These are phyloP conservation scores for Chauna torquata DNA, from an alignment of 2,113 vertebrate species.

Conservation along the genomic window DNA sequence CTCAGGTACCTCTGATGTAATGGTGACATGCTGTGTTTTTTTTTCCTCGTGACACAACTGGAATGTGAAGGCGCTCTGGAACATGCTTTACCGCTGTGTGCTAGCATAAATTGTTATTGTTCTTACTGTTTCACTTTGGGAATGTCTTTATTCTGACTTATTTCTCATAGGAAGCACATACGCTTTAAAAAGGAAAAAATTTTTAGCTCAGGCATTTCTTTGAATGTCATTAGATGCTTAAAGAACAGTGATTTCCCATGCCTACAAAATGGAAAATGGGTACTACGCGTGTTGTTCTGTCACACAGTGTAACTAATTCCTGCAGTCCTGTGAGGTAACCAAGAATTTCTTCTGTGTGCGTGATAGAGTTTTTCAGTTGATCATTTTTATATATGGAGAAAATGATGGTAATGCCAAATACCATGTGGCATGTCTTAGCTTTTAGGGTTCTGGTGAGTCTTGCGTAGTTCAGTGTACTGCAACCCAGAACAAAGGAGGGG, in stretches of 20 bases:
- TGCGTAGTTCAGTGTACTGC: background rate
- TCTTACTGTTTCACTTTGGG: background rate
- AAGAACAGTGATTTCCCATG: slow-evolving; percentile 12
- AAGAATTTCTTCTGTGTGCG: background rate
- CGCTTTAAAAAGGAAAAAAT: background rate
- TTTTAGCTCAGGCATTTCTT: background rate
- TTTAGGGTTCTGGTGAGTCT: background rate
- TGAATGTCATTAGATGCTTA: background rate
- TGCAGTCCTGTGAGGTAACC: slow-evolving; percentile 10
- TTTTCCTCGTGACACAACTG: slow-evolving; percentile 31
- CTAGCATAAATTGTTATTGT: background rate
- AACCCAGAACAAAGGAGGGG: background rate
- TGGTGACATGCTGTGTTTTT: slow-evolving; percentile 33
- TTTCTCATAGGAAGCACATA: background rate
- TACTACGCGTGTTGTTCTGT: background rate
- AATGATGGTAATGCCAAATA: background rate
- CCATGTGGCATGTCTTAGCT: background rate
- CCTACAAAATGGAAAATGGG: background rate
- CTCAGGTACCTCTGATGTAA: slow-evolving; percentile 73
- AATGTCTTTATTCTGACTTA: slow-evolving; percentile 1
- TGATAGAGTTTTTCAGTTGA: background rate
- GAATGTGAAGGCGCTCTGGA: slow-evolving; percentile 50
- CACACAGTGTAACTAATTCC: slow-evolving; percentile 22
- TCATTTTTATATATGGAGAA: background rate
- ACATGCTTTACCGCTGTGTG: background rate